These are phyloP conservation scores for Pyrgus malvae DNA, from an alignment of 2,888 invertebrate species.

Conservation along the genomic window DNA sequence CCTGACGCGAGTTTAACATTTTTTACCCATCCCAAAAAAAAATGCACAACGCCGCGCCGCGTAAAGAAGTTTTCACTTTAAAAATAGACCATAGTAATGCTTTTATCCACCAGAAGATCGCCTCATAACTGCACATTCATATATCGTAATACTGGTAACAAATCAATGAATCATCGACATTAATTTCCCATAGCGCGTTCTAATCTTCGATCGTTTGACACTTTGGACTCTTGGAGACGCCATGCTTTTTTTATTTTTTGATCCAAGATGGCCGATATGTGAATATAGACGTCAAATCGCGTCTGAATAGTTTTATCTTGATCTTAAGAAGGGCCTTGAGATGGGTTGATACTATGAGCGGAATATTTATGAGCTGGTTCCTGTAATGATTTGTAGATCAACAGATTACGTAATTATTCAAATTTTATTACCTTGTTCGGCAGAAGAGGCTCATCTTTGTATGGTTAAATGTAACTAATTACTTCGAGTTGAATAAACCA, in stretches of 20 bases:
- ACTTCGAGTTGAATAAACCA: not conserved
- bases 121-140: not conserved
- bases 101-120: no score
- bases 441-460: conserved; percentile 10
- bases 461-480: conserved; percentile 6
- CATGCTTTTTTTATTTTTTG: conserved; percentile 42
- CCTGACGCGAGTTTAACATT: no score
- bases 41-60: no score
- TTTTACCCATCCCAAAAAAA: no score
- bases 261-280: conserved; percentile 62
- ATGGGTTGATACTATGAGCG: conserved; percentile 25
- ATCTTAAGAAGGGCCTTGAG: conserved; percentile 44
- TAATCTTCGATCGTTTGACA: conserved; percentile 52
- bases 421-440: conserved; percentile 17
- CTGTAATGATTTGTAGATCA: conserved; percentile 26
- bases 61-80: no score
- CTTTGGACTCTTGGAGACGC: conserved; percentile 42
- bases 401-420: conserved; percentile 24
- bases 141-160: conserved; percentile 31
- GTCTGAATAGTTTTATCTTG: conserved; percentile 52
- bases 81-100: no score
- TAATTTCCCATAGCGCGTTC: conserved; percentile 26
- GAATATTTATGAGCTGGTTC: conserved; percentile 17
- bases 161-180: conserved; percentile 37
- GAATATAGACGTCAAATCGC: conserved; percentile 66